These are phyloP conservation scores for Blomia tropicalis DNA, from an alignment of 2,888 invertebrate species.

Conservation along the genomic window DNA sequence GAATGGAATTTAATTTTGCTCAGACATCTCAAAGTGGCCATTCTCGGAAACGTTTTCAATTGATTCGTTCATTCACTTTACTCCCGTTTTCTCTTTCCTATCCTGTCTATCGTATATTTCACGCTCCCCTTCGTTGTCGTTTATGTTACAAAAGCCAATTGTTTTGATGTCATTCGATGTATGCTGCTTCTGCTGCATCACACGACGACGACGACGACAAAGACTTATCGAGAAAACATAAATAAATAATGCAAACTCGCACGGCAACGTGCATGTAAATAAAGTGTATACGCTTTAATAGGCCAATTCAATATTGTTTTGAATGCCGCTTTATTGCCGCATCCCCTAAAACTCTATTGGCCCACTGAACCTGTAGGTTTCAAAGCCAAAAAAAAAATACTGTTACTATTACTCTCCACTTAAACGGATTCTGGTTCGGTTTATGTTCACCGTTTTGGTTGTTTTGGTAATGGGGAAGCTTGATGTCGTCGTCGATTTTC, in stretches of 20 bases:
- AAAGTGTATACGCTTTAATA: slow-evolving; percentile 7
- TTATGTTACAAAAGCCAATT: not conserved
- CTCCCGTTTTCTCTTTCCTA: not conserved
- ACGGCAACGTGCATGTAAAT: slow-evolving; percentile 6
- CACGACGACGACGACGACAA: not conserved
- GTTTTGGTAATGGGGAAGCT: no score
- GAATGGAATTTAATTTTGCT: slow-evolving; percentile 7
- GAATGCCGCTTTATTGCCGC: not conserved
- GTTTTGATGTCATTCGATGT: slow-evolving; percentile 14
- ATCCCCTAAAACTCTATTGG: no score
- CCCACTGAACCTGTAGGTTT: no score
- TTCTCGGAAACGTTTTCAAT: not conserved
- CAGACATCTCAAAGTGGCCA: not conserved
- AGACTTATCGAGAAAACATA: slow-evolving; percentile 7
- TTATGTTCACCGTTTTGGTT: no score
- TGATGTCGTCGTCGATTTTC: no score
- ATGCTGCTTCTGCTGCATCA: not conserved
- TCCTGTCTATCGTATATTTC: not conserved
- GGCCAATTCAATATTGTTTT: not conserved
- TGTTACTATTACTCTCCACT: no score
- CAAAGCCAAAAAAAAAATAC: no score
- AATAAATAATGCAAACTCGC: slow-evolving; percentile 13
- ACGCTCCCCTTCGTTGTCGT: not conserved
- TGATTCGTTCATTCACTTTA: slow-evolving; percentile 13
- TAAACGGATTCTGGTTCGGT: no score